phyloP scores from a whole-genome alignment of 2,113 vertebrate species.

The Paramormyrops kingsleyae region DNA sequence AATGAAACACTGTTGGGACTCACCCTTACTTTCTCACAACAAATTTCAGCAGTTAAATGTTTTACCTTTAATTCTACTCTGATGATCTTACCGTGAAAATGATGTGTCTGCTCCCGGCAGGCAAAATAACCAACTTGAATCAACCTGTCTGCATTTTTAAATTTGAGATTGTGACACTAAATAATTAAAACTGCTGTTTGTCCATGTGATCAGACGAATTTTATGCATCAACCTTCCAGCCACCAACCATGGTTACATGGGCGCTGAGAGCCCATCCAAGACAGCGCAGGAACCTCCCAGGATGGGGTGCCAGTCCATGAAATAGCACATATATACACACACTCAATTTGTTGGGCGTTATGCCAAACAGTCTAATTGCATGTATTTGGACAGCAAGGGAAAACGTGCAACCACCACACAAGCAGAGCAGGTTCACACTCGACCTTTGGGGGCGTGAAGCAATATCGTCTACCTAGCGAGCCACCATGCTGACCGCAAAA shows the following conservation, averaged over 20 bases:
- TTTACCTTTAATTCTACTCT: too few relatives aligned
- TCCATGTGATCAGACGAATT: not conserved
- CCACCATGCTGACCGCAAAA: not conserved
- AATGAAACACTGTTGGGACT: too few relatives aligned
- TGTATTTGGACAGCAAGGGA: not conserved
- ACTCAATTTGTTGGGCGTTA: not conserved
- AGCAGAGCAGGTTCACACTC: not conserved
- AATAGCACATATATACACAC: not conserved
- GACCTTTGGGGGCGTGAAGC: not conserved
- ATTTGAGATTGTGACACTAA: not conserved
- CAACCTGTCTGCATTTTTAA: not conserved
- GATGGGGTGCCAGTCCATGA: not conserved
- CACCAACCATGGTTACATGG: not conserved
- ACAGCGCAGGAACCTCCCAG: not conserved
- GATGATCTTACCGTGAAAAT: not conserved
- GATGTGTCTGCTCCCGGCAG: not conserved
- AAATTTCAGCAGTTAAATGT: too few relatives aligned
- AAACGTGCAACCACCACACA: not conserved
- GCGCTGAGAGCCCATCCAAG: not conserved
- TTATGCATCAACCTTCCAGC: not conserved
- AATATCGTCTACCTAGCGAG: not conserved
- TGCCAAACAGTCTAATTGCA: not conserved
- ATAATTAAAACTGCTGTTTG: not conserved
- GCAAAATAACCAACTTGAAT: not conserved
- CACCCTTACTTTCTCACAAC: too few relatives aligned